Percentiles rank a stretch among this genome's conserved stretches.
Conservation (phyloP, 2,888 invertebrate species). For the Drosophila tripunctata region DNA sequence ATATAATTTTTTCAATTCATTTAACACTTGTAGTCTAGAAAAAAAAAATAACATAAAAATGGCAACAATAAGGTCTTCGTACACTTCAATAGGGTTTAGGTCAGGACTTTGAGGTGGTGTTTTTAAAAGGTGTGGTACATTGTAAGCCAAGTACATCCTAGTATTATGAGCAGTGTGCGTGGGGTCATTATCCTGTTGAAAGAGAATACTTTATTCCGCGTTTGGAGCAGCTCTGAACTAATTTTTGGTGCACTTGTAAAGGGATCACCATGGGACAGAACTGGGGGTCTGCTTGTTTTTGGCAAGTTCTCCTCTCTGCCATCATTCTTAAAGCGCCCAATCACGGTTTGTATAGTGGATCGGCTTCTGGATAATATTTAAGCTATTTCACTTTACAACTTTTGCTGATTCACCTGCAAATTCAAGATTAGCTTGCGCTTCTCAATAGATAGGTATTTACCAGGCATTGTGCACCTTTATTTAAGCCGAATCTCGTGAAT, state of each 20-base stretch:
- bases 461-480: not conserved
- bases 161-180: not conserved
- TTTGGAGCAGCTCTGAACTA: not conserved
- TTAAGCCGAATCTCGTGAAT: not conserved
- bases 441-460: too few species aligned
- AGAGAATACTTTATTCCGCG: not conserved
- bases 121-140: not conserved
- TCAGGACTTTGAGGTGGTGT: not conserved
- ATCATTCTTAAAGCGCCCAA: not conserved
- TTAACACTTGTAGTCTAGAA: too few species aligned
- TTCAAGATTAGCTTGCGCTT: not conserved
- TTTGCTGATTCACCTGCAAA: not conserved
- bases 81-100: not conserved
- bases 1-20: too few species aligned
- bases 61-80: too few species aligned
- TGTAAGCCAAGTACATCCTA: not conserved
- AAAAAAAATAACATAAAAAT: too few species aligned
- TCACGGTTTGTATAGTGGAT: too few species aligned
- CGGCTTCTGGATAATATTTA: too few species aligned
- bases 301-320: not conserved
- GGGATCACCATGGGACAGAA: not conserved
- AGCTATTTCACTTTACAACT: not conserved
- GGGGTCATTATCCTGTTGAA: not conserved
- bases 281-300: not conserved
- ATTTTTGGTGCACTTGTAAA: not conserved